Evolutionary conservation across 2,113 vertebrate species (phyloP), one percentile per base, ranked within the genome.

Genomic region (Colaptes auratus): DNA sequence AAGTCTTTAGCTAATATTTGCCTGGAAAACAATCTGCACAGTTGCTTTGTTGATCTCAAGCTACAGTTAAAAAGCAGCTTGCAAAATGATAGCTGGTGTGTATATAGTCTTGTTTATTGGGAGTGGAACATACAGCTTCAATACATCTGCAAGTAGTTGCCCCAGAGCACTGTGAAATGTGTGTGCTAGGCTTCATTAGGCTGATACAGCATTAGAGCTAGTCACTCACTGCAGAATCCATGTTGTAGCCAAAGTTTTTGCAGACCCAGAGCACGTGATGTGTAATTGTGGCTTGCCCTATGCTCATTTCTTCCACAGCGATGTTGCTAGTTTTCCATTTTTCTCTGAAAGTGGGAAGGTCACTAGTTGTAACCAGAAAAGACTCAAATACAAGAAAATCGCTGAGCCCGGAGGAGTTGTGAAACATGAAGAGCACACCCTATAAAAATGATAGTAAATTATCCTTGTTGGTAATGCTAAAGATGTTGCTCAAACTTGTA

Each of bases 401-500:
- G 23, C 15, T 53, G 31, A 79, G 44, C n/a, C 15, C 23, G 5
- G 55, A 46, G 12, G 42, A 93, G 70, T 35, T 72, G 39, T 59
- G 64, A 67, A 42, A 42, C 35, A 44, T 55, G 28, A 80, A 80
- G 10, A 86, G 20, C 58, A 33, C 9, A 15, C 15, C 28, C 42
- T 24, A 35, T 42, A 69, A 84, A 81, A 93, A 71, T 9, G 1
- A 44, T 53, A 67, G 31, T 55, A 0, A 25, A 77, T 93, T 92
- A 44, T 92, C 61, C 90, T 78, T 72, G 42, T 79, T 81, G 89
- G 48, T 52, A 59, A 7, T 1, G 8, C 25, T 69, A 60, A 89
- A 70, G 44, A 75, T 73, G 59, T 96, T 92, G 83, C 83, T 89
- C 63, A 93, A 94, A 90, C 48, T 71, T 30, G 39, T 46, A 88